Base-by-base conservation (phyloP, 2,113 vertebrate genomes). In the Ctenomys sociabilis region DNA sequence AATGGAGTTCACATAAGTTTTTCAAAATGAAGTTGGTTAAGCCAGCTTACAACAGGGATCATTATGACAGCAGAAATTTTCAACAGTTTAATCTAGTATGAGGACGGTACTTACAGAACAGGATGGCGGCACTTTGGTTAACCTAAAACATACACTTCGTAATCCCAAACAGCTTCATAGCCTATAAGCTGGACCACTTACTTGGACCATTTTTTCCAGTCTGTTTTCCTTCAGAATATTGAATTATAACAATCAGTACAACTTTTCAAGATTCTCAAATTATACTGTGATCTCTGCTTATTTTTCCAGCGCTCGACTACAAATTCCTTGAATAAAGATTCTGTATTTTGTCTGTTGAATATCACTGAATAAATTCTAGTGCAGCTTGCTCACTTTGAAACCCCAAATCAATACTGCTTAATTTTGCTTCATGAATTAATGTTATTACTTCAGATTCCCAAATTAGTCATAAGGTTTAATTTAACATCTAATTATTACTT, bases 401-500 rank as follows among this genome's bases (percentile, higher is more conserved):
- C 6, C 57, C 6, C 12, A 54, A 73, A 83, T 91, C 37, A 80
- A n/a, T 86, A 85, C 28, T 75, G 73, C 45, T 63, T 30, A 35
- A 16, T 72, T 75, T 72, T 87, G 5, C 68, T 64, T 87, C 93
- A 83, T 88, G 32, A 88, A 68, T 88, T 90, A 75, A 49, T 59
- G 26, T 24, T 54, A 73, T 88, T 85, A 80, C 68, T 63, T 82
- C 7, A 72, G 45, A 83, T 90, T 93, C 49, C 45, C 5, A 86
- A 81, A 63, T 92, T 72, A 95, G 54, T 92, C 26, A 59, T 21
- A 32, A 40, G 35, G 70, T 95, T 95, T 75, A 77, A 93, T 93
- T 95, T 85, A 88, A 92, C 92, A 72, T 82, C 54, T 82, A 90
- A 88, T 87, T 92, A 40, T 75, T 90, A 78, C 11, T 80, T 37